A percentile compares a stretch with the other conserved stretches of the same genome.
Evolutionary conservation across 2,113 vertebrate species (phyloP).

Genomic region (Podarcis cretensis): DNA sequence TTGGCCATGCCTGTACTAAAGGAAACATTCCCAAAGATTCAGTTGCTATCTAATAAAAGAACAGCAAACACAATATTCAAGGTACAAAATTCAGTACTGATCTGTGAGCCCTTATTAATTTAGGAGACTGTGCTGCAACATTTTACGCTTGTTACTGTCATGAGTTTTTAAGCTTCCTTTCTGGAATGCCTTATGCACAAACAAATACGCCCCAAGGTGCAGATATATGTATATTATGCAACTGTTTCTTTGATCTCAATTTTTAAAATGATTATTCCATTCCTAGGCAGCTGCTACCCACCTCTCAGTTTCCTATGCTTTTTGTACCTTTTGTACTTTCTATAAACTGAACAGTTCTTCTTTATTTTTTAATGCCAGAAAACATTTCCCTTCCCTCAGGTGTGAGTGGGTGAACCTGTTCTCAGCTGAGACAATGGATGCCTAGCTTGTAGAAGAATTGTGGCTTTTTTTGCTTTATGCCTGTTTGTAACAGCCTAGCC

Average conservation of each 20-base stretch:
- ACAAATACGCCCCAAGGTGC: neutral
- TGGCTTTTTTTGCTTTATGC: constrained; percentile 2
- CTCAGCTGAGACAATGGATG: neutral
- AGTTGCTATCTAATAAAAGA: neutral
- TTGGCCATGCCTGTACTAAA: neutral
- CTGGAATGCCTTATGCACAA: neutral
- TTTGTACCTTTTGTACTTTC: constrained; percentile 9
- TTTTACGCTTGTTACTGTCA: neutral
- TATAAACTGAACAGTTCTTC: constrained; percentile 25
- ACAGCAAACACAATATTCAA: neutral
- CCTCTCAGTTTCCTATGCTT: neutral
- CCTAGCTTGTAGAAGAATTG: constrained; percentile 16
- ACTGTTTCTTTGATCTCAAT: neutral
- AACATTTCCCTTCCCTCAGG: constrained; percentile 1
- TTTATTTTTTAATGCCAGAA: neutral
- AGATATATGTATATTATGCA: neutral
- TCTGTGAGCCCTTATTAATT: neutral
- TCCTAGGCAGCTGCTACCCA: neutral
- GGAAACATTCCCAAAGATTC: neutral
- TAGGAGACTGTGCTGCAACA: neutral
- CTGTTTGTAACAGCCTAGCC: neutral
- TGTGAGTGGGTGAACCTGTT: constrained; percentile 20
- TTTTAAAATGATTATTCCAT: neutral
- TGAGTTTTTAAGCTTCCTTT: neutral
- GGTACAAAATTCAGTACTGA: neutral